Conservation (phyloP, 2,113 vertebrate genomes). For the Otocyon megalotis region DNA sequence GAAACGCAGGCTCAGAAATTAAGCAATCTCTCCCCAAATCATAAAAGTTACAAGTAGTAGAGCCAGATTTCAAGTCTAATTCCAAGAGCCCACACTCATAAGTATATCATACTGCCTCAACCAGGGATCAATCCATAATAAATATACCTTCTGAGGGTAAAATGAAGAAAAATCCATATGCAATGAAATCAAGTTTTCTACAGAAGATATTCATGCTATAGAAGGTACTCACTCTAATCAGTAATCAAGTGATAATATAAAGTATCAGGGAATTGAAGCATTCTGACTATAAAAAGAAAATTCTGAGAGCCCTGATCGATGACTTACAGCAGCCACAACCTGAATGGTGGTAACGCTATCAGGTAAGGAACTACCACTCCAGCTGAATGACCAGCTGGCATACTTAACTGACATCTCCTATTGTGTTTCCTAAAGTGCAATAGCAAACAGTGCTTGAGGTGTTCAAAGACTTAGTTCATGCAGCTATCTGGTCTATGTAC, state of each 20-base stretch:
- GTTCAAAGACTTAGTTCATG: neutral
- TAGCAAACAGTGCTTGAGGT: neutral
- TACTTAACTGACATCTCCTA: neutral
- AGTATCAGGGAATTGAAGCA: neutral
- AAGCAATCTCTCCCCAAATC: neutral
- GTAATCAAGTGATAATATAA: neutral
- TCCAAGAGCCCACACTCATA: neutral
- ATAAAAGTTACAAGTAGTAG: neutral
- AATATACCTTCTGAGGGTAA: neutral
- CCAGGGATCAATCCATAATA: neutral
- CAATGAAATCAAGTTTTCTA: neutral
- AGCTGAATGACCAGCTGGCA: neutral
- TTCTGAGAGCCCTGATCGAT: neutral
- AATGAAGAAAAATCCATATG: neutral
- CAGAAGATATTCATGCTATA: neutral
- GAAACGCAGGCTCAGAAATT: neutral
- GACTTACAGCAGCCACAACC: neutral
- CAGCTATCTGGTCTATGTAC: neutral
- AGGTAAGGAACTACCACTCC: neutral
- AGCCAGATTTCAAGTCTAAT: neutral
- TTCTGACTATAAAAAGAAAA: slow-evolving; percentile 12
- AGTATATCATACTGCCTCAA: neutral
- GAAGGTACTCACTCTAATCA: slow-evolving; percentile 3
- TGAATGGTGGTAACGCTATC: neutral
- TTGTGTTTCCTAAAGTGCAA: neutral